Evolutionary conservation across 2,797 vertebrate genomes (phyloP).

Genomic region (Pelodytes ibericus): DNA sequence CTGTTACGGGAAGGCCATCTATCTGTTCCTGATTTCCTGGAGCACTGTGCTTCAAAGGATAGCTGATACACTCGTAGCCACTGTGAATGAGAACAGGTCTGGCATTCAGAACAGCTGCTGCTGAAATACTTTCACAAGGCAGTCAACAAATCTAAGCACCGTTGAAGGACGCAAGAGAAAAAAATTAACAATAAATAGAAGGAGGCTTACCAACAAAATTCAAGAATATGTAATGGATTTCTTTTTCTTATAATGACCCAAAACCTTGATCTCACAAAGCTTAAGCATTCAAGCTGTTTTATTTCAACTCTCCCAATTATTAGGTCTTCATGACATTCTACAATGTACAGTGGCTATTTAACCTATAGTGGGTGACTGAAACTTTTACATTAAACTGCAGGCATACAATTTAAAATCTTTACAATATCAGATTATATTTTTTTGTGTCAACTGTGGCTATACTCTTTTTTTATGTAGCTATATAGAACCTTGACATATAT

Average conservation of each 20-base stretch:
- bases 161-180: constrained; percentile 1
- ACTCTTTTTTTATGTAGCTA: background rate
- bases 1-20: constrained; percentile 53
- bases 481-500: background rate
- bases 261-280: background rate
- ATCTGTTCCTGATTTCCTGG: constrained; percentile 63
- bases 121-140: constrained; percentile 40
- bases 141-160: constrained; percentile 36
- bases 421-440: background rate
- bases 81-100: constrained; percentile 59
- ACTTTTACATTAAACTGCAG: background rate
- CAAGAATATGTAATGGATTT: background rate
- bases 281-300: background rate
- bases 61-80: constrained; percentile 71
- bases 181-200: background rate
- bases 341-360: background rate
- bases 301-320: background rate
- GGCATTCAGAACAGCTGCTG: constrained; percentile 50
- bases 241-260: constrained; percentile 2
- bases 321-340: background rate
- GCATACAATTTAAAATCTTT: background rate
- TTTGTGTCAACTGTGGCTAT: background rate
- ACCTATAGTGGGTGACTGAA: background rate
- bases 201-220: constrained; percentile 9
- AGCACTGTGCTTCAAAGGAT: constrained; percentile 66